Conservation (phyloP, 2,797 vertebrate species). For the Fratercula arctica region DNA sequence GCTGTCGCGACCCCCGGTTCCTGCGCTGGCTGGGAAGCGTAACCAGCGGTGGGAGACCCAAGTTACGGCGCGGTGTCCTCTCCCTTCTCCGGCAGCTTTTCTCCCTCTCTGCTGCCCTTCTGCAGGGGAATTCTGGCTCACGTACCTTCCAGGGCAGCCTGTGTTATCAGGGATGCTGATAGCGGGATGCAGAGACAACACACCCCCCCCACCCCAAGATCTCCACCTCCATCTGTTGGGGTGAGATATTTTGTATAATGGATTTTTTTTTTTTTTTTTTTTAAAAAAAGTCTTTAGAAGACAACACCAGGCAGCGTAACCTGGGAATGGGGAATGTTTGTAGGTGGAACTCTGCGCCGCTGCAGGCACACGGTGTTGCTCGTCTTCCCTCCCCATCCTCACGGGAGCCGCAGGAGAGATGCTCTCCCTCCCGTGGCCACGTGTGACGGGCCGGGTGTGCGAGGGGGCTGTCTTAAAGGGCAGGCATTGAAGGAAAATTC, state of each 20-base stretch:
- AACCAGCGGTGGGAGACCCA: not conserved
- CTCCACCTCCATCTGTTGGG: not conserved
- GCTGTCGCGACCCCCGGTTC: not conserved
- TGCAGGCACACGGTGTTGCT: not conserved
- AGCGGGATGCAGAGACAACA: not conserved
- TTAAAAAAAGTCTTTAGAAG: not conserved
- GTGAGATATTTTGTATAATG: not conserved
- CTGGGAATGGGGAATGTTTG: not conserved
- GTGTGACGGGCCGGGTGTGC: not conserved
- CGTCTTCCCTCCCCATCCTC: not conserved
- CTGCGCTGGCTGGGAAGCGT: not conserved
- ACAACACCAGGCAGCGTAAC: accelerated
- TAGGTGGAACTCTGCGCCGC: not conserved
- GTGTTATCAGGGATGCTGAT: not conserved
- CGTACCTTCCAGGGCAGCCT: no score
- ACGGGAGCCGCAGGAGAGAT: not conserved
- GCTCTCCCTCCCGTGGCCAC: not conserved
- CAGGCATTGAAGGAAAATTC: not conserved
- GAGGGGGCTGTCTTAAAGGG: not conserved
- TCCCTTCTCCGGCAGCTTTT: no score
- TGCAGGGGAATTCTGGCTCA: no score
- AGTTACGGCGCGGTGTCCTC: no score
- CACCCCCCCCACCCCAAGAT: accelerated
- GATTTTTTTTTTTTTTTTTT: no score
- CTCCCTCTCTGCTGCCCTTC: no score